phyloP scores from a whole-genome alignment of 1,140 invertebrate genomes.

The Saccostrea echinata region DNA sequence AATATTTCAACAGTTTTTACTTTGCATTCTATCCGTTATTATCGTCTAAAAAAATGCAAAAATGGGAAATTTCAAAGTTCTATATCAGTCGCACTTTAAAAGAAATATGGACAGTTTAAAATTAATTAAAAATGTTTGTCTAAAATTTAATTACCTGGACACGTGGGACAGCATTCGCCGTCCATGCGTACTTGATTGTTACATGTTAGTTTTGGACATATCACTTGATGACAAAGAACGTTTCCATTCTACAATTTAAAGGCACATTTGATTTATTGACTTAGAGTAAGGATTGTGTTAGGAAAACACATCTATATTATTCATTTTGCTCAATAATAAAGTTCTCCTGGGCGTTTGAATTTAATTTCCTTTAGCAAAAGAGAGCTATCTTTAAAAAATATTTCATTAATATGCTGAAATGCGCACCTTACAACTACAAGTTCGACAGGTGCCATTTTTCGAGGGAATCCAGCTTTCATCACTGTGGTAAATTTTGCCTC shows the following conservation, averaged over 20 bases:
- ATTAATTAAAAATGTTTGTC: neutral
- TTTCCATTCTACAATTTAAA: slow-evolving; percentile 86
- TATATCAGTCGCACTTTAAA: neutral
- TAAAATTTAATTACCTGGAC: slow-evolving; percentile 83
- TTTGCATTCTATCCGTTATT: neutral
- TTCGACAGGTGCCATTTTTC: slow-evolving; percentile 22
- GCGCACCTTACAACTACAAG: slow-evolving; percentile 29
- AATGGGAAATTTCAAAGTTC: neutral
- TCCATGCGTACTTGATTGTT: slow-evolving; percentile 79
- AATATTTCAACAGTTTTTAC: neutral
- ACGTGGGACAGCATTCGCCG: slow-evolving; percentile 91
- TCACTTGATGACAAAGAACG: slow-evolving; percentile 89
- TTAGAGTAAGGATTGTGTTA: too few species aligned
- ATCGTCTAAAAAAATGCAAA: neutral
- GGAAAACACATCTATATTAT: too few species aligned
- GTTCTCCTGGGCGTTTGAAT: neutral
- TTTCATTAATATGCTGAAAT: neutral
- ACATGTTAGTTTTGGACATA: slow-evolving; percentile 88
- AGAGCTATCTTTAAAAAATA: neutral
- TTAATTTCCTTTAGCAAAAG: neutral
- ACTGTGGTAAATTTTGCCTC: neutral
- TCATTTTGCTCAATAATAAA: neutral
- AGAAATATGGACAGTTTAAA: neutral
- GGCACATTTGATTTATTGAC: too few species aligned
- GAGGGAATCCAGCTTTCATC: slow-evolving; percentile 33